Percentiles rank a stretch among this genome's conserved stretches.
Evolutionary conservation across 2,888 invertebrate genomes (phyloP).

Genomic region (Cheilosia impressa): DNA sequence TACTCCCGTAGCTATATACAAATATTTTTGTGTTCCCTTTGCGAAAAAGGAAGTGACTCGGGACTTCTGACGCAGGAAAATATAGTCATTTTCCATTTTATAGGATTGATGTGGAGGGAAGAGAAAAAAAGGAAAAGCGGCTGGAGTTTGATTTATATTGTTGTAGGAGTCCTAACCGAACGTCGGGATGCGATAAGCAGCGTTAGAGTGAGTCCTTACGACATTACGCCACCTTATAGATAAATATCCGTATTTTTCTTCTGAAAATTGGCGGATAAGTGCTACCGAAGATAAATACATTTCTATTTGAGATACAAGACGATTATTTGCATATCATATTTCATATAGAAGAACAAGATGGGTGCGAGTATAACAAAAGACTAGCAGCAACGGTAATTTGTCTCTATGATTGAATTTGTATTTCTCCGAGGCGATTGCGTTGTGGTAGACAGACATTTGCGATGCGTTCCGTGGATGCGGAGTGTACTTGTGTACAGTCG

Average conservation of each 20-base stretch:
- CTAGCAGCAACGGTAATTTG: conserved; percentile 56
- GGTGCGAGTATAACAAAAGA: conserved; percentile 22
- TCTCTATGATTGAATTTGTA: conserved; percentile 71
- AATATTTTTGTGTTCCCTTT: background rate
- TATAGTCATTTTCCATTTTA: conserved; percentile 58
- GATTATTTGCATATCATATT: conserved; percentile 73
- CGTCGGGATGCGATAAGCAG: conserved; percentile 22
- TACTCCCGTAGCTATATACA: conserved; percentile 1
- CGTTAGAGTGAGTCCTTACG: background rate
- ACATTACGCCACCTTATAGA: conserved; percentile 8
- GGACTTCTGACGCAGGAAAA: conserved; percentile 44
- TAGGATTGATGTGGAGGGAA: conserved; percentile 4
- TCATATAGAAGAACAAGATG: conserved; percentile 58
- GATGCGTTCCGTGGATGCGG: background rate
- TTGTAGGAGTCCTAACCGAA: background rate
- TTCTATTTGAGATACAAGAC: conserved; percentile 50
- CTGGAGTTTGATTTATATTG: conserved; percentile 68
- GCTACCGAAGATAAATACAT: conserved; percentile 50
- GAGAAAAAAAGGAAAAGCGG: conserved; percentile 1
- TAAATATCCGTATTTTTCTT: conserved; percentile 46
- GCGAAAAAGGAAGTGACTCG: conserved; percentile 10
- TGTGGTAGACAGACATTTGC: background rate
- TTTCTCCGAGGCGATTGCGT: background rate
- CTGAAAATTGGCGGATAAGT: conserved; percentile 56
- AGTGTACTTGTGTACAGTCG: background rate